Base-by-base conservation (phyloP, 2,113 vertebrate genomes). In the Dendrocopos noguchii region DNA sequence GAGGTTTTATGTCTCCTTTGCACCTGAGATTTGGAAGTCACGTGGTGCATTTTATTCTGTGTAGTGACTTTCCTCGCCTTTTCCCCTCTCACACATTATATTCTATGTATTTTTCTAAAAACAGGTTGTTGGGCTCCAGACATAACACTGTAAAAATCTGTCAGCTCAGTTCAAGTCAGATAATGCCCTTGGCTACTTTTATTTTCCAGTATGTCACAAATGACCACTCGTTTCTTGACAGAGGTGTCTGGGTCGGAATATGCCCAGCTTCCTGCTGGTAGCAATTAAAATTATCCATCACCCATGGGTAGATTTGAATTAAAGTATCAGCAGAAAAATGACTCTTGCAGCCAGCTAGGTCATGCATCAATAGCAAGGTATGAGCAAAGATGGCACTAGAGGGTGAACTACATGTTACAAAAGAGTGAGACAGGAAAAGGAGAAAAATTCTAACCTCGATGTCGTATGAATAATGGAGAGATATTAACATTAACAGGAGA, bases 201-300 rank as follows among this genome's bases (percentile, higher is more conserved):
- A 73, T 92, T 93, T 93, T 91, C 66, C 61, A 93, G 65, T 72
- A 63, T 94, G 94, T 96, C 91, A 96, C 70, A 94, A 88, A 87
- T 90, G 90, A 90, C 96, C 91, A 78, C 63, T 95, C 81, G 75
- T 92, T 94, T 90, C 81, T 92, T 94, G 95, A 96, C 93, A 95
- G 91, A 87, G 86, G 95, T 93, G 90, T 95, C 91, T 87, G 63
- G 82, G 82, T 93, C 31, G 0, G 80, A 97, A 93, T 87, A 90
- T 0, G 1, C 74, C 88, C 90, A 94, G 78, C 52, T 93, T 91
- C 91, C 94, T 93, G 92, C 93, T 94, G 91, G 91, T 84, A 90
- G 88, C 94, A 95, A 97, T 94, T 97, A 96, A 94, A 94, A 90
- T 91, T 91, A 90, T 76, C 52, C 61, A 87, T 74, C 55, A 88